These are phyloP conservation scores for Hemichromis elongatus DNA, from an alignment of 2,113 vertebrate species.

Conservation along the genomic window DNA sequence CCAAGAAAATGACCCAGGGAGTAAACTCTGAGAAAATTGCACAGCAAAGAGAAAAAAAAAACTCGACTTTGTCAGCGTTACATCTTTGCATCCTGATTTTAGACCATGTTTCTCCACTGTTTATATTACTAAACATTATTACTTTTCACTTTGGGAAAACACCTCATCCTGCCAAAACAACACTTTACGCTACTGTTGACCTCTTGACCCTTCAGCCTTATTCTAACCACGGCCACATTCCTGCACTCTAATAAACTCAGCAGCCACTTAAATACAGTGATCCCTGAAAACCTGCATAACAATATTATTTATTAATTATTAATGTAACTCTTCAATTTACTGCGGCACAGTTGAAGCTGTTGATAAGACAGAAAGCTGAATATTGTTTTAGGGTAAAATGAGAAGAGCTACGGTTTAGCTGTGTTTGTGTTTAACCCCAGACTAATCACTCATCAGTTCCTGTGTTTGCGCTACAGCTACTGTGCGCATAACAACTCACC, in stretches of 20 bases:
- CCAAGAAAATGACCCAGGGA: constrained; percentile 1
- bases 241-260: background rate
- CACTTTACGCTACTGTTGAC: background rate
- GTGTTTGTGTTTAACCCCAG: constrained; percentile 40
- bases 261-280: background rate
- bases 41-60: background rate
- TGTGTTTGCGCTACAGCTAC: constrained; percentile 19
- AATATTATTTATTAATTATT: background rate
- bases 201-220: background rate
- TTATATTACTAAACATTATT: background rate
- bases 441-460: constrained; percentile 42
- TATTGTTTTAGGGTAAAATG: constrained; percentile 30
- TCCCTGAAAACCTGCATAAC: background rate
- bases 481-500: constrained; percentile 26
- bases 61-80: background rate
- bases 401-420: background rate
- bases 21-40: constrained; percentile 20
- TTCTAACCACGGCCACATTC: background rate
- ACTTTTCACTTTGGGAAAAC: background rate
- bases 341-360: background rate
- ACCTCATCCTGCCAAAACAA: background rate
- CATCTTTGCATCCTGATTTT: constrained; percentile 14
- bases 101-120: background rate
- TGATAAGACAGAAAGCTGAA: constrained; percentile 10
- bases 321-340: background rate